A percentile compares a stretch with the other conserved stretches of the same genome.
Evolutionary conservation across 2,113 vertebrate genomes (phyloP).

Genomic region (Takifugu flavidus): DNA sequence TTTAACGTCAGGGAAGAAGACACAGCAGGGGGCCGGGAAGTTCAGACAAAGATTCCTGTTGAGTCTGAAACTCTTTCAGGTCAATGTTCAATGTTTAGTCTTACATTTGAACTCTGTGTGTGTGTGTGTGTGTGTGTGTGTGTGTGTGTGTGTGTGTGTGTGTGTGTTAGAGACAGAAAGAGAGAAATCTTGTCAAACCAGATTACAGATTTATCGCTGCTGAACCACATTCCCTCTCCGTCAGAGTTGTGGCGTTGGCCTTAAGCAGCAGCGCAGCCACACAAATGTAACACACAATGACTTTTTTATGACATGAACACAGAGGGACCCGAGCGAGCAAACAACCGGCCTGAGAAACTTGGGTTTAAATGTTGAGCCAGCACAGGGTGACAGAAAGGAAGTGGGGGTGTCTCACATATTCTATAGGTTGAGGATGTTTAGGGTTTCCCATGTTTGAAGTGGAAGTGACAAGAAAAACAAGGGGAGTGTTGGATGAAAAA

Average conservation of each 20-base stretch:
- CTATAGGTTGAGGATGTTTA: slow-evolving; percentile 54
- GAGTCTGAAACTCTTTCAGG: slow-evolving; percentile 30
- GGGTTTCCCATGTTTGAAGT: slow-evolving; percentile 37
- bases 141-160: background rate
- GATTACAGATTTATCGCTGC: background rate
- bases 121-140: slow-evolving; percentile 5
- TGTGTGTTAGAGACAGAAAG: background rate
- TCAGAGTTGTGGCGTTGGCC: background rate
- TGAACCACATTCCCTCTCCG: background rate
- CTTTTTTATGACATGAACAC: no score
- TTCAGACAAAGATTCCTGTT: slow-evolving; percentile 35
- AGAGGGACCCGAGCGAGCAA: no score
- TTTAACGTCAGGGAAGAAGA: background rate
- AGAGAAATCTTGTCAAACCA: background rate
- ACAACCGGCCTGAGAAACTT: no score
- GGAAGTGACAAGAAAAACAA: slow-evolving; percentile 51
- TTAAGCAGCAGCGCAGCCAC: background rate
- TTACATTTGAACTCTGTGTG: slow-evolving; percentile 9
- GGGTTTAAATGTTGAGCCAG: slow-evolving; percentile 20
- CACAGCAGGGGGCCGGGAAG: slow-evolving; percentile 21
- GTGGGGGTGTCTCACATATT: slow-evolving; percentile 3
- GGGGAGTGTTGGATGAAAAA: slow-evolving; percentile 9
- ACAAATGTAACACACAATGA: background rate
- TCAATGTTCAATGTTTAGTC: slow-evolving; percentile 34
- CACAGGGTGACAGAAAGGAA: background rate